A percentile compares a stretch with the other conserved stretches of the same genome.
Evolutionary conservation across 2,888 invertebrate genomes (phyloP).

Genomic region (Myopa tessellatipennis): DNA sequence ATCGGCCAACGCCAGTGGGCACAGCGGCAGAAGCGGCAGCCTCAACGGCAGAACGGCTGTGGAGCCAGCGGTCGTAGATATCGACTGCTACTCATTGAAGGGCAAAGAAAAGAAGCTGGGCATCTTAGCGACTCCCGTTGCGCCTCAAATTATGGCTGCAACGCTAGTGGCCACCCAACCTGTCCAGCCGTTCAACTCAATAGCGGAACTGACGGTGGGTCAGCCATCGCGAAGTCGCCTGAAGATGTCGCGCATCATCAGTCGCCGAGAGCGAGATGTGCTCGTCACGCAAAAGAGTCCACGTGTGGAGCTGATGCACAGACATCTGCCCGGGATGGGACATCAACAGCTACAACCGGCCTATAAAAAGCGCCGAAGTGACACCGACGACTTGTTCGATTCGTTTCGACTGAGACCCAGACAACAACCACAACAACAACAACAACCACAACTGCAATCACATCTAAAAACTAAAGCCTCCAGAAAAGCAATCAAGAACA

Average conservation of each 20-base stretch:
- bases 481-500: constrained; percentile 42
- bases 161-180: constrained; percentile 46
- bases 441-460: not conserved
- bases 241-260: constrained; percentile 60
- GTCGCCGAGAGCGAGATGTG: constrained; percentile 54
- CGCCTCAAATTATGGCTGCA: constrained; percentile 45
- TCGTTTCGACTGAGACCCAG: not conserved
- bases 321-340: constrained; percentile 41
- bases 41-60: constrained; percentile 39
- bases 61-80: constrained; percentile 25
- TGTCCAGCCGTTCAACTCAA: constrained; percentile 48
- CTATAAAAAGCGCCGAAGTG: not conserved
- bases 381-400: constrained; percentile 4
- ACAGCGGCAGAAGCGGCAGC: constrained; percentile 44
- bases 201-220: constrained; percentile 47
- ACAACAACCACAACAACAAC: not conserved
- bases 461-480: constrained; percentile 28
- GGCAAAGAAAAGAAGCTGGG: constrained; percentile 20
- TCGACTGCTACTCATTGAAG: constrained; percentile 42
- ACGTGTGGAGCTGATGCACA: constrained; percentile 48
- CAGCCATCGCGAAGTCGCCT: constrained; percentile 51
- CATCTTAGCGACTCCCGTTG: constrained; percentile 39
- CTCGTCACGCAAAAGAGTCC: constrained; percentile 40
- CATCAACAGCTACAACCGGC: constrained; percentile 21
- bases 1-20: constrained; percentile 7